phyloP scores from a whole-genome alignment of 2,113 vertebrate genomes.

The Ia io region DNA sequence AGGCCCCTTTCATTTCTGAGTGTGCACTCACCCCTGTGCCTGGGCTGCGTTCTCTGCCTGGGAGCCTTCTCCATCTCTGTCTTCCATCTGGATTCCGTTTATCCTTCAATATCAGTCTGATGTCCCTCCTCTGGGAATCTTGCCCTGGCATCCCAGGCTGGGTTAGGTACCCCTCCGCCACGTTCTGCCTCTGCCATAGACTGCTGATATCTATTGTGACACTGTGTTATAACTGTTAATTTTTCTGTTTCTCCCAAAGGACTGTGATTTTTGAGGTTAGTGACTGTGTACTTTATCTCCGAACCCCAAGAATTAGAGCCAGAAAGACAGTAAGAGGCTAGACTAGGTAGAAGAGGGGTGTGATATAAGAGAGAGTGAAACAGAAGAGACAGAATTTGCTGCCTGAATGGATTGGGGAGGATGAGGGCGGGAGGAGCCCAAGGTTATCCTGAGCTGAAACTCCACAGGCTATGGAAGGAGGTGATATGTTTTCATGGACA shows the following conservation, averaged over 20 bases:
- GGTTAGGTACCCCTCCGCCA: background rate
- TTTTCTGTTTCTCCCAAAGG: background rate
- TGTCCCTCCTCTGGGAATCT: background rate
- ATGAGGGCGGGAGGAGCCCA: background rate
- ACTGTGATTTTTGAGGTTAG: background rate
- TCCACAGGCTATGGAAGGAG: background rate
- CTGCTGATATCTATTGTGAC: background rate
- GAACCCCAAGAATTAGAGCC: background rate
- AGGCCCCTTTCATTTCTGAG: background rate
- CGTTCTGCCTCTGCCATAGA: accelerated
- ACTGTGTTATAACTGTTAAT: background rate
- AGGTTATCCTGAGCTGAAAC: background rate
- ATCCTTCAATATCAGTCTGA: background rate
- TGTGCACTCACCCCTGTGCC: accelerated
- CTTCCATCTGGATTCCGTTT: background rate
- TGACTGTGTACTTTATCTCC: background rate
- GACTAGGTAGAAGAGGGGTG: background rate
- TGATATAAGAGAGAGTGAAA: background rate
- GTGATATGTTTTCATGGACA: background rate
- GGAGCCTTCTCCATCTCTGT: background rate
- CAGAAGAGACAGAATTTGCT: background rate
- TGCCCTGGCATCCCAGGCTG: background rate
- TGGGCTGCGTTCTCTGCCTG: background rate
- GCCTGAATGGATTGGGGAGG: background rate
- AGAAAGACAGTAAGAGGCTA: background rate